Base-by-base conservation (phyloP, 2,888 invertebrate species). In the Camponotus fellah region DNA sequence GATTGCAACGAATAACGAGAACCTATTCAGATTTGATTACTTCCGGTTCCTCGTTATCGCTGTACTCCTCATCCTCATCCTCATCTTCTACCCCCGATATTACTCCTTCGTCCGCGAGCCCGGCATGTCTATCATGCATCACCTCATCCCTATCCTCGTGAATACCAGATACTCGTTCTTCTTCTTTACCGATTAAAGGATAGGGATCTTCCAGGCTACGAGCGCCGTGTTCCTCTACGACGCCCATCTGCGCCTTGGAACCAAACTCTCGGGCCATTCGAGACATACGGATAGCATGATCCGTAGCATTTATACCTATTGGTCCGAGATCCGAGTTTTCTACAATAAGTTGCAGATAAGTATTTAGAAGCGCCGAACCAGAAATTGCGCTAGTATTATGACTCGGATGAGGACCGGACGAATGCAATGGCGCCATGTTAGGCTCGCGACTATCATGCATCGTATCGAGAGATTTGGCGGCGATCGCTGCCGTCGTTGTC, bases 341-440 rank as follows among this genome's bases (percentile, higher is more conserved):
- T 2, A 98, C 97, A 92, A 98, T 98, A 92, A 98, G 97, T 94
- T 98, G 98, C 85, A 98, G 96, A 94, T 98, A 98, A 17, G 98
- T 98, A 94, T 98, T 98, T 85, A 98, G 95, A 82, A 98, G 96
- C 3, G 98, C 97, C 96, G 75, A 97, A 96, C 85, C 97, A 96
- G 91, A 95, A 43, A 91, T 80, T 94, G 95, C 81, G 94, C 95
- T 86, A 94, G 95, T 89, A 69, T 92, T 91, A 76, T 92, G 90
- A 5, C 84, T 56, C n/a, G 86, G 83, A 74, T 89, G 88, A 9
- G 90, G 92, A 8, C 92, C 92, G 85, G 93, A 92, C 0, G 91
- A 92, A 56, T 92, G 93, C 4, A 95, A 91, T 6, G 97, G 96
- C 14, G 97, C 97, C 56, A 97, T 97, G 93, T 97, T 97, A 66